phyloP scores from a whole-genome alignment of 2,113 vertebrate genomes.

The Catharus bicknelli region DNA sequence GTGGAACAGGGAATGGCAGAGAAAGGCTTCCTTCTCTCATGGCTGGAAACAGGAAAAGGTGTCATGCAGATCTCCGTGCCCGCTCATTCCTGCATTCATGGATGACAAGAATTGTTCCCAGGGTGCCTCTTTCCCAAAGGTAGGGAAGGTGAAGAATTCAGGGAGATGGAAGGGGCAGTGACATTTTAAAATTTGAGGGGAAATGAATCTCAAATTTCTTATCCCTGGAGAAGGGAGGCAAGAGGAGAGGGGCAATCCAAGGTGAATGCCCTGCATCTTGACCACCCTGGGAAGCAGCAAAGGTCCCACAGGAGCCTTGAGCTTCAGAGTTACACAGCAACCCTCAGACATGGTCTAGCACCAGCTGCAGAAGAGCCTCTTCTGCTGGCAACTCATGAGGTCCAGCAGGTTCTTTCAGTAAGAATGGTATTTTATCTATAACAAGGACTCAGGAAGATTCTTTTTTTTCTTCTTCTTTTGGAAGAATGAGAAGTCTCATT shows the following conservation, averaged over 20 bases:
- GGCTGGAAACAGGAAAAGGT: background rate
- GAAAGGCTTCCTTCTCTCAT: background rate
- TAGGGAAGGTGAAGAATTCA: accelerated
- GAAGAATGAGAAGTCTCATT: background rate
- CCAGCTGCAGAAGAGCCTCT: background rate
- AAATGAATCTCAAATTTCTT: background rate
- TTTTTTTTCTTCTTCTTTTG: background rate
- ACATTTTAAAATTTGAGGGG: background rate
- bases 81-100: accelerated
- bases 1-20: background rate
- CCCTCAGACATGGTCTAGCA: background rate
- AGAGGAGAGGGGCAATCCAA: background rate
- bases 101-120: background rate
- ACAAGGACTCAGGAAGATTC: background rate
- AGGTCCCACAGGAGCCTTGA: background rate
- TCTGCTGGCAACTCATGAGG: background rate
- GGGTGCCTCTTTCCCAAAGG: background rate
- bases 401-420: background rate
- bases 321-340: background rate
- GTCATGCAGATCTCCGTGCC: background rate
- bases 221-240: background rate
- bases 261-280: background rate
- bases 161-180: background rate
- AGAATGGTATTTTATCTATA: background rate
- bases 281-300: accelerated